Conservation (phyloP, 2,113 vertebrate genomes). For the Phrynosoma platyrhinos region DNA sequence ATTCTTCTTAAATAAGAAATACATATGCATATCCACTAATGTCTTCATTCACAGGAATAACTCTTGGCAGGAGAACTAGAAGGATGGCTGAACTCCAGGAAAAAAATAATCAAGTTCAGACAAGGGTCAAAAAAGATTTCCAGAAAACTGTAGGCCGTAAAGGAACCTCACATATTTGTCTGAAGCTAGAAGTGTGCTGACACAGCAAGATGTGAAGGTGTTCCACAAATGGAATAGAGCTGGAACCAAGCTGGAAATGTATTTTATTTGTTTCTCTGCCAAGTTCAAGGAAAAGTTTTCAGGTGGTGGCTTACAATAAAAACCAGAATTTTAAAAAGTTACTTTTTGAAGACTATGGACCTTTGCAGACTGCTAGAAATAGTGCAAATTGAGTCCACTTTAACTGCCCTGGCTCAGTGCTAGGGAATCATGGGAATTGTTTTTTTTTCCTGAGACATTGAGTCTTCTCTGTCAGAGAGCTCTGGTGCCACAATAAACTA, state of each 20-base stretch:
- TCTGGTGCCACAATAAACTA: no score
- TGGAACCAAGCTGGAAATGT: background rate
- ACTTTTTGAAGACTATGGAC: no score
- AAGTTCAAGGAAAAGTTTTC: background rate
- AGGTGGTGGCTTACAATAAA: background rate
- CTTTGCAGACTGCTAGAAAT: no score
- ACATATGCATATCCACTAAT: background rate
- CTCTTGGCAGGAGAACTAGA: background rate
- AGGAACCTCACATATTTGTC: background rate
- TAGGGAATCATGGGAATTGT: no score
- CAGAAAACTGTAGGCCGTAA: background rate
- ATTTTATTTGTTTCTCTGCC: background rate
- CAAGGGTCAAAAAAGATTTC: background rate
- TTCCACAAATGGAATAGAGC: background rate
- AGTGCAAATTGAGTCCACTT: no score
- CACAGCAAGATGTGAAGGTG: background rate
- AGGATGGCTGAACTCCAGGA: background rate
- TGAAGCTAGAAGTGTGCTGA: conserved; percentile 8
- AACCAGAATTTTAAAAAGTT: no score
- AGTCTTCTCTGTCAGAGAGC: no score
- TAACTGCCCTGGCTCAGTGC: no score
- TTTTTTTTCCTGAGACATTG: no score
- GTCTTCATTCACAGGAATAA: background rate
- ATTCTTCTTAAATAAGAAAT: background rate
- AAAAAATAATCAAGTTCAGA: background rate